Percentiles rank a stretch among this genome's conserved stretches.
phyloP scores from a whole-genome alignment of 2,113 vertebrate genomes.

The Pogona vitticeps region DNA sequence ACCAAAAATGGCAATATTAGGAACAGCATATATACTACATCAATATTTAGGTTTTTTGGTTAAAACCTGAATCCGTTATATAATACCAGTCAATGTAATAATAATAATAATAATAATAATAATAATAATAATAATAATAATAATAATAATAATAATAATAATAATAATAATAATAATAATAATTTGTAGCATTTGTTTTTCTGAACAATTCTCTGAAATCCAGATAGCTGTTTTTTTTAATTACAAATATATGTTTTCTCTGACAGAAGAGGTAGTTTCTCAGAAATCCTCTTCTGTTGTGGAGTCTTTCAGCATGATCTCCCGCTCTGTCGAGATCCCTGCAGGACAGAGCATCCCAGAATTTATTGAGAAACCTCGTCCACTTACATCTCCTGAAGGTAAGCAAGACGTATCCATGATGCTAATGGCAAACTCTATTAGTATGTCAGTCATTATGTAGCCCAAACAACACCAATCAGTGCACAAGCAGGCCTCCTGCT shows the following conservation, averaged over 20 bases:
- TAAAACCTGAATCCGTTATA: too few relatives aligned
- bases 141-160: not conserved
- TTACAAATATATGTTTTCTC: not conserved
- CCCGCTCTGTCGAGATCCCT: slow-evolving; percentile 64
- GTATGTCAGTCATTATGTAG: not conserved
- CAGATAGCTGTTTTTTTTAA: not conserved
- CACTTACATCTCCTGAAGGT: slow-evolving; percentile 60
- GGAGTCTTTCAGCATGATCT: slow-evolving; percentile 71
- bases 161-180: too few relatives aligned
- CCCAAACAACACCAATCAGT: not conserved
- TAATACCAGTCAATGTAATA: too few relatives aligned
- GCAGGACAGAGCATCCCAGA: slow-evolving; percentile 71
- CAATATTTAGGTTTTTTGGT: too few relatives aligned
- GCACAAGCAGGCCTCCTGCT: not conserved
- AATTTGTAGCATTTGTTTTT: not conserved
- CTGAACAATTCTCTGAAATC: not conserved
- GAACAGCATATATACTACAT: too few relatives aligned
- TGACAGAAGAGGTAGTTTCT: slow-evolving; percentile 54
- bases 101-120: too few relatives aligned
- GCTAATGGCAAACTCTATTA: not conserved
- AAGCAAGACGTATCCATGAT: not conserved
- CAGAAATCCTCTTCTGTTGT: slow-evolving; percentile 62
- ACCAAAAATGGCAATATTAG: too few relatives aligned
- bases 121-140: too few relatives aligned
- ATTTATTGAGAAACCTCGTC: slow-evolving; percentile 73